Evolutionary conservation across 2,797 vertebrate species (phyloP).

Genomic region (Anguilla marmorata): DNA sequence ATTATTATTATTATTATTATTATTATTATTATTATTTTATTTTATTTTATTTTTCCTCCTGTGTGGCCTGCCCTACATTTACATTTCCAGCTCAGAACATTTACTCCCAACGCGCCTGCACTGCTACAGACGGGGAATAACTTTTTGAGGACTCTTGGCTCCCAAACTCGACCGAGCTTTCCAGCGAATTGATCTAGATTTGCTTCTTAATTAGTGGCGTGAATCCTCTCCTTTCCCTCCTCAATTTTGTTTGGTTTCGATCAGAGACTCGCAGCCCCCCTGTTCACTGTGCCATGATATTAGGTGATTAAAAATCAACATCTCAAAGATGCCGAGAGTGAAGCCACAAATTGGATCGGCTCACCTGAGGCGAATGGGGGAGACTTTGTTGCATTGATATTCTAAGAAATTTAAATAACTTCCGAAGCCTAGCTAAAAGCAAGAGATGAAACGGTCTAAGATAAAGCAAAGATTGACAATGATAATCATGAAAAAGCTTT

Average conservation of each 20-base stretch:
- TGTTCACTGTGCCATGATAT: slow-evolving; percentile 36
- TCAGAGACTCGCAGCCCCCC: neutral
- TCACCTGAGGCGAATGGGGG: slow-evolving; percentile 21
- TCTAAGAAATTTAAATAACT: slow-evolving; percentile 18
- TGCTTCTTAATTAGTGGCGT: slow-evolving; percentile 23
- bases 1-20: neutral
- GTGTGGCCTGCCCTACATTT: slow-evolving; percentile 24
- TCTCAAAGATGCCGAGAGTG: slow-evolving; percentile 27
- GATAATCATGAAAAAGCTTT: neutral
- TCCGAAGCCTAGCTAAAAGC: slow-evolving; percentile 19
- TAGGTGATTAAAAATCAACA: slow-evolving; percentile 32
- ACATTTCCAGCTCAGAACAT: slow-evolving; percentile 3
- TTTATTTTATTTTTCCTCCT: neutral
- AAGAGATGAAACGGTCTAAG: neutral
- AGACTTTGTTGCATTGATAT: slow-evolving; percentile 22
- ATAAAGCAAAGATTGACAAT: slow-evolving; percentile 16
- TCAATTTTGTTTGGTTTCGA: neutral
- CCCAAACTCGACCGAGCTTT: neutral
- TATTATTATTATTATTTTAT: neutral
- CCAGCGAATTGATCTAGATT: slow-evolving; percentile 7
- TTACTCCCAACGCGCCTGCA: slow-evolving; percentile 5
- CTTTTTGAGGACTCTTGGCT: neutral
- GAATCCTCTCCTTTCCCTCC: neutral
- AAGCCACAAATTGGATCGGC: slow-evolving; percentile 22
- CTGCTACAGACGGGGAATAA: neutral